Base-by-base conservation (phyloP, 2,113 vertebrate species). In the Podarcis cretensis region DNA sequence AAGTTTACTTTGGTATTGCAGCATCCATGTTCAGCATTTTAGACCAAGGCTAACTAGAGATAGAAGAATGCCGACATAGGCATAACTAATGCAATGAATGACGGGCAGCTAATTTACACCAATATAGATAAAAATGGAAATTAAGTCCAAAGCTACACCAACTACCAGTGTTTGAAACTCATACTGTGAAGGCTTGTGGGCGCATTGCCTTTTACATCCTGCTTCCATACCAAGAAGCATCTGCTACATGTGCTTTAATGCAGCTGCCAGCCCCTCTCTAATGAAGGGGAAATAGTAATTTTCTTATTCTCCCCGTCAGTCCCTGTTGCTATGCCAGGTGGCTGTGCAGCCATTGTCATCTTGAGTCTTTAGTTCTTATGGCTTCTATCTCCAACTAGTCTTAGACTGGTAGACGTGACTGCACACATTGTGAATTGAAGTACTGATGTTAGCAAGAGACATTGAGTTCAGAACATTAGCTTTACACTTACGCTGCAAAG, bases 101-200 rank as follows among this genome's bases (percentile, higher is more conserved):
- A 59, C 43, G 69, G 86, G 81, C 66, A 81, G 77, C 77, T 81
- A 81, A 87, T 73, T 54, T 88, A 92, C 27, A 16, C 32, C 77
- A 76, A 89, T 83, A 90, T 85, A 84, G 94, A 94, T 94, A 91
- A 94, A 77, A 35, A 89, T 90, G 93, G 85, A 95, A 92, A 94
- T 93, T 18, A 13, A 88, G 32, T 3, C 78, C 68, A 78, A 73
- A 83, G 40, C 21, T 16, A 0, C n/a, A 81, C 69, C 0, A 78
- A 43, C 23, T 90, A 83, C 79, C 84, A 32, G 65, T 68, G 0
- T 71, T 48, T 65, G 86, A 82, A 80, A 4, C 66, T 81, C 14
- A 9, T 69, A 57, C 54, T 35, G 77, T 80, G 43, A 81, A 81
- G 48, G n/a, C 86, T 73, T 79, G n/a, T 35, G 54, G 86, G 21